Base-by-base conservation (phyloP, 2,113 vertebrate species). In the Brachyhypopomus occidentalis region DNA sequence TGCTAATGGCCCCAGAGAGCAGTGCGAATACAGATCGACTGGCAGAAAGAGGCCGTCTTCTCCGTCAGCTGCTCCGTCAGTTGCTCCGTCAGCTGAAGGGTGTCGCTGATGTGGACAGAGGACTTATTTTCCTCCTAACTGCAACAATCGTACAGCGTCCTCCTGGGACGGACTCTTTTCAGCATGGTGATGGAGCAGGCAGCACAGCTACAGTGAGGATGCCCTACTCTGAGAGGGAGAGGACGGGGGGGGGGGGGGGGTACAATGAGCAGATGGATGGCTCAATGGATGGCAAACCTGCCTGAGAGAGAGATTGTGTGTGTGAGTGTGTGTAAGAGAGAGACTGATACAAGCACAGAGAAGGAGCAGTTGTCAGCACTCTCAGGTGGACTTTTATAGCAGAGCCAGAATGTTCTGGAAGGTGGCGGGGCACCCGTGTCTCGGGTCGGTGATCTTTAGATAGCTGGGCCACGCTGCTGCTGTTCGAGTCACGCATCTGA, bases 361-460 rank as follows among this genome's bases (percentile, higher is more conserved):
- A 63, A 7, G 20, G 17, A 83, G 45, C 69, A 72, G 67, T 56
- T 83, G 41, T 83, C 30, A 30, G 30, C 19, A 58, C 52, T 82
- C 71, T 82, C 70, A 27, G 45, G 41, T 30, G 45, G 3, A 16
- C 17, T 55, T 72, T 73, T 72, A 72, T 70, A 64, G 23, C 25
- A 34, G 25, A 25, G 38, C 45, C 72, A 12, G 45, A 58, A 20
- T 5, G 12, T 55, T 80, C 55, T 23, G 30, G 23, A 74, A 73
- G 36, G 19, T n/a, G 8, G 23, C 34, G 5, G 14, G 41, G 30
- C 58, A 45, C 0, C 5, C 27, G 20, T 48, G 17, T 3, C 23
- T 17, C 12, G 36, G 2, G 30, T 30, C 67, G 16, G 2, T 69
- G 66, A 22, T 17, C 66, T 58, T 69, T 23, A 69, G 17, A 67